Evolutionary conservation across 2,888 invertebrate species (phyloP), one percentile per base, ranked within the genome.

Genomic region (Lysandra bellargus): DNA sequence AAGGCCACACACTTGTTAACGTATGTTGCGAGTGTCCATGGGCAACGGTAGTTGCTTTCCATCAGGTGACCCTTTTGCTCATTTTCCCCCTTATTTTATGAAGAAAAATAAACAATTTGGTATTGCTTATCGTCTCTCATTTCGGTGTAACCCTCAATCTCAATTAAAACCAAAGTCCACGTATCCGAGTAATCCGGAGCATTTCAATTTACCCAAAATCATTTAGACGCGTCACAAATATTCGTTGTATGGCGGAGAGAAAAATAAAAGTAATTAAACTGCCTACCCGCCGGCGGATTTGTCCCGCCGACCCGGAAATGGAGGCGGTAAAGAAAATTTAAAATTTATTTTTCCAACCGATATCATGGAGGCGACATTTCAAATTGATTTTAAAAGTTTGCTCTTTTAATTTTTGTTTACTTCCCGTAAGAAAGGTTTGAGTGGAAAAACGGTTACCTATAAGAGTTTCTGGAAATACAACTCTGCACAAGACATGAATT

Each of bases 261-360:
- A 83, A 89, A 90, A 89, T 88, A 89, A 90, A 91, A 88, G 90
- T 88, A 89, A 91, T 91, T 91, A 90, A 90, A 89, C 81, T 72
- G 82, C 81, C 81, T 80, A 81, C 87, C 85, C 83, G 81, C 82
- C 83, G 84, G 86, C 86, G 85, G 87, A 86, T 88, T 86, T 87
- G 87, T 88, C 80, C 80, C 80, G 83, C 33, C 82, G 80, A 78
- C 60, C 69, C 86, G 87, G 83, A 82, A 84, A 83, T 85, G 83
- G 82, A 83, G 77, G 82, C 80, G 82, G 82, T 84, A 84, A 84
- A 80, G 83, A 83, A 85, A 81, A 82, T 83, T 81, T 84, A 80
- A 80, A 81, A 81, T 81, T 84, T 82, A 82, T 82, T 82, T 82
- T 82, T 81, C 80, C 80, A 80, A 80, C 80, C 80, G 80, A 81